Conservation (phyloP, 30 jellyfish, hydroid and myxozoan genomes). For the Nemopilema nomurai region DNA sequence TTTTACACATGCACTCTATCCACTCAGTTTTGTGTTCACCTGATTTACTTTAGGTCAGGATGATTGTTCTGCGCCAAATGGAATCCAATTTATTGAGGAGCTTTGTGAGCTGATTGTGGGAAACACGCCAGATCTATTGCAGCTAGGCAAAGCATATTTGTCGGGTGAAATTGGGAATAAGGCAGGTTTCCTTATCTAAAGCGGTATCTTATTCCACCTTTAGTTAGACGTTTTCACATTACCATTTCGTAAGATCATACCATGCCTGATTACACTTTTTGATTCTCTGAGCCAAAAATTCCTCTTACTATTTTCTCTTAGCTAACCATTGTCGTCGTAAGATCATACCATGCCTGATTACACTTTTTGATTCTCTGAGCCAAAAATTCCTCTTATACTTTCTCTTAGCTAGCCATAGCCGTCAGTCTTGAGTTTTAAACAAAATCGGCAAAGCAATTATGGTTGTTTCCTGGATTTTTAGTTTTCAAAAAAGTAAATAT, state of each 20-base stretch:
- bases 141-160: slow-evolving; percentile 89
- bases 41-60: slow-evolving; percentile 1
- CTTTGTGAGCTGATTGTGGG: slow-evolving; percentile 74
- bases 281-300: background rate
- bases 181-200: slow-evolving; percentile 37
- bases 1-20: no score
- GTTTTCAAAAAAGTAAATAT: no score
- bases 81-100: slow-evolving; percentile 76
- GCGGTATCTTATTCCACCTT: background rate
- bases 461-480: no score
- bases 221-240: background rate
- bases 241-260: no score
- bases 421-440: no score
- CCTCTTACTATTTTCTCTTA: background rate
- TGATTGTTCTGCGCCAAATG: slow-evolving; percentile 52
- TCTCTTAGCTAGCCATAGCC: no score
- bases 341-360: background rate
- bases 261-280: background rate
- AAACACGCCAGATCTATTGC: slow-evolving; percentile 87
- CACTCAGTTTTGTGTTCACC: no score
- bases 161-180: slow-evolving; percentile 84
- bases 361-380: background rate
- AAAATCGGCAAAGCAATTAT: no score
- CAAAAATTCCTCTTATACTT: background rate
- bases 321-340: no score